Conservation (phyloP, 2,888 invertebrate genomes). For the Melangyna quadrimaculata region DNA sequence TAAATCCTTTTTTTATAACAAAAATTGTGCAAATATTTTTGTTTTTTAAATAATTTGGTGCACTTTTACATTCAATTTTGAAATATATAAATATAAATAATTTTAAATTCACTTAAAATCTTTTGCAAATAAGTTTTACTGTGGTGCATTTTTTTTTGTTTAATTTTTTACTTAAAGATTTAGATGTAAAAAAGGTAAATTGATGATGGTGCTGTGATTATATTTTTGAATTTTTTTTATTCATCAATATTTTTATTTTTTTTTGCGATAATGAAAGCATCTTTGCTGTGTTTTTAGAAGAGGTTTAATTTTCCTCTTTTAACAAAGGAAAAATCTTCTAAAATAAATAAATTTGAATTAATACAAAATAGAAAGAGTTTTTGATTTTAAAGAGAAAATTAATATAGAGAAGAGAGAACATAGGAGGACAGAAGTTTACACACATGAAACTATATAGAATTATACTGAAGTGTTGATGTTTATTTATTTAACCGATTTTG, state of each 20-base stretch:
- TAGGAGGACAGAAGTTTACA: constrained; percentile 58
- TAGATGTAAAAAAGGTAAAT: constrained; percentile 48
- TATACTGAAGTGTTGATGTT: constrained; percentile 18
- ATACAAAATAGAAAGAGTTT: constrained; percentile 49
- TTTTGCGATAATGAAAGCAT: constrained; percentile 81
- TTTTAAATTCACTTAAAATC: constrained; percentile 45
- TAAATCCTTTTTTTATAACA: constrained; percentile 45
- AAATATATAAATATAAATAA: constrained; percentile 19
- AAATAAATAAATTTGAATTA: constrained; percentile 66
- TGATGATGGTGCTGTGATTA: constrained; percentile 77
- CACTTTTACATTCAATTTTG: constrained; percentile 59
- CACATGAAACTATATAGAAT: constrained; percentile 39
- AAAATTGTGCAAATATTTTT: constrained; percentile 52
- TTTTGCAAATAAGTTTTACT: constrained; percentile 62
- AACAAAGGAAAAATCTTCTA: constrained; percentile 59
- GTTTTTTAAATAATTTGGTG: constrained; percentile 31
- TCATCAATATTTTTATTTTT: constrained; percentile 72
- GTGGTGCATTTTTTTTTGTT: constrained; percentile 67
- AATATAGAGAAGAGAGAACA: constrained; percentile 64
- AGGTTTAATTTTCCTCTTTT: constrained; percentile 26
- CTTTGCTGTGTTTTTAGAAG: constrained; percentile 77
- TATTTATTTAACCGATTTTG: constrained; percentile 19
- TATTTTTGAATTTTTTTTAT: constrained; percentile 72
- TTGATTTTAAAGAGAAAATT: constrained; percentile 38
- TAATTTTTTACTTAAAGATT: constrained; percentile 28